Base-by-base conservation (phyloP, 2,113 vertebrate genomes). In the Xyliphius kryptos region DNA sequence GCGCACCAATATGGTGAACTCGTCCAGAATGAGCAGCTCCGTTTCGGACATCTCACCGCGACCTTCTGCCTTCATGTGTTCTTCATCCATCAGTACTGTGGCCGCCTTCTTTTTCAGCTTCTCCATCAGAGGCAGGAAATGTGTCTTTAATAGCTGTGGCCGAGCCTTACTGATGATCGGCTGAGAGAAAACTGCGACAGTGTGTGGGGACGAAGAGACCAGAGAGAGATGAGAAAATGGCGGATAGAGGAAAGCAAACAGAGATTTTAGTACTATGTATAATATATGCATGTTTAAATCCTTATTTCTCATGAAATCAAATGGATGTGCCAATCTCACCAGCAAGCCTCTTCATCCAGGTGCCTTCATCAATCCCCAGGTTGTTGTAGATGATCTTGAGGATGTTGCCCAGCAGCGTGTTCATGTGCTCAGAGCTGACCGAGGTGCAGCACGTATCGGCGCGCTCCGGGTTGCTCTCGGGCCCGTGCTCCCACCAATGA, bases 301-400 rank as follows among this genome's bases (percentile, higher is more conserved):
- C n/a, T n/a, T n/a, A n/a, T n/a, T n/a, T n/a, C n/a, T n/a, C n/a
- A n/a, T n/a, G n/a, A n/a, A n/a, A n/a, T n/a, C n/a, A n/a, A n/a
- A n/a, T n/a, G n/a, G n/a, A n/a, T n/a, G n/a, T n/a, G n/a, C n/a
- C n/a, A n/a, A n/a, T n/a, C 44, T 11, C 79, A 97, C 95, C 95
- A 67, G 95, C 94, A 21, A 98, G 77, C 68, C 91, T 86, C 74
- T 98, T 98, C 95, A 98, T 98, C 95, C 95, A 98, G 44, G 93
- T 89, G 0, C 94, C 95, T 64, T 97, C 95, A 9, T 97, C 94
- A 11, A 97, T 92, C 1, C 95, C 95, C 78, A 98, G 77, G 77
- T 98, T 98, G 79, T 97, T 97, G 71, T 94, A 94, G 72, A 98
- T 98, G 71, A 98, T 98, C 81, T 95, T 97, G 64, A 98, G 51